These are phyloP conservation scores for Melanotaenia boesemani DNA, from an alignment of 2,797 vertebrate genomes.

Conservation along the genomic window DNA sequence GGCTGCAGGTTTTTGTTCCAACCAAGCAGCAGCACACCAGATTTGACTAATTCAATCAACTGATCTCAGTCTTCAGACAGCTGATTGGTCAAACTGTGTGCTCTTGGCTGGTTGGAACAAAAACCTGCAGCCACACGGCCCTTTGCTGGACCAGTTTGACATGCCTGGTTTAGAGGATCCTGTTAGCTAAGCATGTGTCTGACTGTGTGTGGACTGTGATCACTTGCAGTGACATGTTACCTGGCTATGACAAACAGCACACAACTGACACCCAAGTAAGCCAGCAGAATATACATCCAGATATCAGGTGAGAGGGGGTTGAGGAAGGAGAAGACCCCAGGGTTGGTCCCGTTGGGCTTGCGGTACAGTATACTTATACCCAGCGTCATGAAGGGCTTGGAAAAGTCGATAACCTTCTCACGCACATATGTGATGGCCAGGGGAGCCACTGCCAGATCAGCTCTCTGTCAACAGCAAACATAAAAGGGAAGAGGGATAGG, in stretches of 20 bases:
- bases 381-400: slow-evolving; percentile 99
- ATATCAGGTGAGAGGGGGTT: slow-evolving; percentile 99
- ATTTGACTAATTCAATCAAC: no score
- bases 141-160: no score
- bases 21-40: no score
- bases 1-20: no score
- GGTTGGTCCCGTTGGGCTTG: slow-evolving; percentile 99
- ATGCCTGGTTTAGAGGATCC: slow-evolving; percentile 36
- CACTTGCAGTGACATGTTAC: slow-evolving; percentile 91
- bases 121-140: no score
- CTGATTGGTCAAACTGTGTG: no score
- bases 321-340: slow-evolving; percentile 99
- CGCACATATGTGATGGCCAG: slow-evolving; percentile 97
- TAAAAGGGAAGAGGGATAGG: slow-evolving; percentile 74
- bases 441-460: slow-evolving; percentile 98
- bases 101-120: no score
- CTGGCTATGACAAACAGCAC: slow-evolving; percentile 99
- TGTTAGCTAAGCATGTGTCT: slow-evolving; percentile 43
- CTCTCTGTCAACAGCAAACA: slow-evolving; percentile 93
- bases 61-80: no score
- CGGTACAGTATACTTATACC: slow-evolving; percentile 99
- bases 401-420: slow-evolving; percentile 99
- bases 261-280: slow-evolving; percentile 99
- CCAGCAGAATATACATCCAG: slow-evolving; percentile 99
- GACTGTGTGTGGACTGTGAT: slow-evolving; percentile 67